Evolutionary conservation across 2,113 vertebrate species (phyloP).

Genomic region (Neogobius melanostomus): DNA sequence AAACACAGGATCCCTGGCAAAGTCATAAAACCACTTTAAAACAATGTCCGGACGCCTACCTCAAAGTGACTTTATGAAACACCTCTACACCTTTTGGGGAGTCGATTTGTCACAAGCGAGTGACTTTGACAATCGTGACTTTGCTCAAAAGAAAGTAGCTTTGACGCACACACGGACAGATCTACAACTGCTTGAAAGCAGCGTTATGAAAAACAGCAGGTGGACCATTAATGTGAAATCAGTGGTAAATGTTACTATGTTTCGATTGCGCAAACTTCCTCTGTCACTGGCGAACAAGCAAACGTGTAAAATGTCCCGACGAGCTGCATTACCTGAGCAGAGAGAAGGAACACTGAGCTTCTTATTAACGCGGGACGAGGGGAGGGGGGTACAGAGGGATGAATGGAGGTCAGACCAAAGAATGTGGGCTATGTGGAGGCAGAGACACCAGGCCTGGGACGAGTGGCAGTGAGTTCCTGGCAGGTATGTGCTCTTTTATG

Average conservation of each 20-base stretch:
- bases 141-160: background rate
- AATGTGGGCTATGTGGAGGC: conserved; percentile 68
- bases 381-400: conserved; percentile 41
- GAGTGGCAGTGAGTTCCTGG: conserved; percentile 13
- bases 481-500: conserved; percentile 55
- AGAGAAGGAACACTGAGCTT: conserved; percentile 65
- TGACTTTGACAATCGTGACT: background rate
- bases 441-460: conserved; percentile 26
- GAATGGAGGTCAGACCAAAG: conserved; percentile 70
- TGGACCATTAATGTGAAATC: no score
- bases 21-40: background rate
- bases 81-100: background rate
- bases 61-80: conserved; percentile 1
- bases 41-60: background rate
- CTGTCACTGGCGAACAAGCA: conserved; percentile 9
- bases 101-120: background rate
- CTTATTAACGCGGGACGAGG: conserved; percentile 61
- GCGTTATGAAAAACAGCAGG: background rate
- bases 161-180: background rate
- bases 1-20: background rate
- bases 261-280: background rate
- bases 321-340: conserved; percentile 50
- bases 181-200: no score
- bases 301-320: conserved; percentile 55
- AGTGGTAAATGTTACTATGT: background rate